A percentile compares a stretch with the other conserved stretches of the same genome.
phyloP scores from a whole-genome alignment of 2,113 vertebrate genomes.

The Tiliqua scincoides region DNA sequence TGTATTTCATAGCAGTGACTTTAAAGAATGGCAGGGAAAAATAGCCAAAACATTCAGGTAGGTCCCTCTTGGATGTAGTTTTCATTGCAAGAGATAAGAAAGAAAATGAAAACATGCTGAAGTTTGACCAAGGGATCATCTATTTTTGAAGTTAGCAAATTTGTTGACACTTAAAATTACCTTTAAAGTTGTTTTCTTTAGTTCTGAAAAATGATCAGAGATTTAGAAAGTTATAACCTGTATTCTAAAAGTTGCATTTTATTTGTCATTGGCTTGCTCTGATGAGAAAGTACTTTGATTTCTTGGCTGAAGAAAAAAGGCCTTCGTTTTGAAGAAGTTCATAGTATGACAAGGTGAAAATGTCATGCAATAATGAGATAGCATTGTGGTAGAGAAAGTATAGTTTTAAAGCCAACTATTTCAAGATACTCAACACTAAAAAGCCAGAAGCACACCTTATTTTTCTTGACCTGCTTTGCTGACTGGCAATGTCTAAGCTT shows the following conservation, averaged over 20 bases:
- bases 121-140: slow-evolving; percentile 34
- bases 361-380: neutral
- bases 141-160: slow-evolving; percentile 39
- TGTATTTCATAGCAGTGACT: slow-evolving; percentile 50
- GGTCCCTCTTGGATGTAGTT: slow-evolving; percentile 23
- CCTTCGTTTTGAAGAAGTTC: neutral
- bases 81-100: slow-evolving; percentile 33
- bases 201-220: neutral
- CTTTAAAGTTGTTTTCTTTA: neutral
- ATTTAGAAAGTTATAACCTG: neutral
- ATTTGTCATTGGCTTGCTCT: neutral
- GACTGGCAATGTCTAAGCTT: neutral
- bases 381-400: neutral
- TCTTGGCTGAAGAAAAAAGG: accelerated
- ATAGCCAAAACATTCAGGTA: slow-evolving; percentile 3
- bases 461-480: slow-evolving; percentile 32
- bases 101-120: slow-evolving; percentile 33
- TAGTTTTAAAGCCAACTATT: neutral
- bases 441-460: slow-evolving; percentile 5
- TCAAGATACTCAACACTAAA: neutral
- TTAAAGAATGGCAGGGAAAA: slow-evolving; percentile 40
- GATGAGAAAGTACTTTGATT: neutral
- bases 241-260: neutral
- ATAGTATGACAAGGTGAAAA: neutral
- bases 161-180: slow-evolving; percentile 25